Base-by-base conservation (phyloP, 1,140 invertebrate genomes). In the Reticulitermes speratus region DNA sequence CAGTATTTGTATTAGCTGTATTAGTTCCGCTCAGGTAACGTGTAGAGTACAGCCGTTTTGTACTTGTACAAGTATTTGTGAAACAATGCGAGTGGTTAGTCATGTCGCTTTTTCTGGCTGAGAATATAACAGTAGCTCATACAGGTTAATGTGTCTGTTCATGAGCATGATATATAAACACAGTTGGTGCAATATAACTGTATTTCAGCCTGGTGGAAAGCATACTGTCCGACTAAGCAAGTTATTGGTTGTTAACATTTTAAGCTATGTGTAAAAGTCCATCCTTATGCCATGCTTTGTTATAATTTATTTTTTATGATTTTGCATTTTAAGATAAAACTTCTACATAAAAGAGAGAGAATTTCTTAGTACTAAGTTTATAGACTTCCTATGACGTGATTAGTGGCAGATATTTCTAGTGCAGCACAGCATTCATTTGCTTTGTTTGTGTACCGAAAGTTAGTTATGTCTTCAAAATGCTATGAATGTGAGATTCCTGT, bases 231-330 rank as follows among this genome's bases (percentile, higher is more conserved):
- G 30, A 30, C 65, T n/a, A 75, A 23, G 59, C n/a, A 25, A 30
- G 65, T 9, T 25, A 30, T 75, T 30, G 14, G 11, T 30, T 75
- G 65, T n/a, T 25, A 75, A 65, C 59, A 65, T 21, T 65, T 65
- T n/a, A 65, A 65, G 21, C 59, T 65, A 65, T 25, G 6, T 75
- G 65, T 75, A 30, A 25, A 75, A 30, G 65, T 75, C 65, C 65
- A n/a, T 75, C 65, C 9, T 25, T 30, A 30, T 75, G 65, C n/a
- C 65, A 75, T 75, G 25, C n/a, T 75, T 75, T 75, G 65, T 75
- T 75, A 55, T 55, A 75, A 75, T 75, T 75, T 75, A 75, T 75
- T 75, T 75, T 75, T 75, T 75, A 75, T 75, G 25, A 30, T 75
- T 75, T n/a, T 75, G n/a, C n/a, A n/a, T 75, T 75, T 75, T 75